Evolutionary conservation across 2,888 invertebrate species (phyloP).

Genomic region (Epirrhoe tristata): DNA sequence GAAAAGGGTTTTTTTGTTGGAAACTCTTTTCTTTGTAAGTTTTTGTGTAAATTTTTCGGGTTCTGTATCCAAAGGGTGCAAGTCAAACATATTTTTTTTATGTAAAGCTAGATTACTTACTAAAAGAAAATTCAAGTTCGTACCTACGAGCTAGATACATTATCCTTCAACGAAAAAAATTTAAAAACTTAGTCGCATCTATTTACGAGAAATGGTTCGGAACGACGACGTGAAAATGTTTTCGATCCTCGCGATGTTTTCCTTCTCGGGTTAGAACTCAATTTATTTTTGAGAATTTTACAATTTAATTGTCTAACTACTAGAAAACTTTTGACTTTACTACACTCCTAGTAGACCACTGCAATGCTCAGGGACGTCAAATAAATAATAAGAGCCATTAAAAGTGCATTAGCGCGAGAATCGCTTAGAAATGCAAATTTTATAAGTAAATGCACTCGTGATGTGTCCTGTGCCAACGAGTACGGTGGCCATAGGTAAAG

Average conservation of each 20-base stretch:
- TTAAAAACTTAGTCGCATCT: no score
- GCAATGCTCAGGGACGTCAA: constrained; percentile 17
- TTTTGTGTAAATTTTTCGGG: not conserved
- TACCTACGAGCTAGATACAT: no score
- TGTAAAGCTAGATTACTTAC: no score
- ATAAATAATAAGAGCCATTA: constrained; percentile 56
- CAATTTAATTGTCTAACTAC: not conserved
- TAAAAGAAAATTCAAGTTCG: no score
- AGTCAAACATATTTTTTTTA: no score
- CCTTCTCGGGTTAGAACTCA: no score
- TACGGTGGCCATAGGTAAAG: constrained; percentile 4
- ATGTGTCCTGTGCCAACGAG: constrained; percentile 6
- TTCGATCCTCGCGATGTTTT: no score
- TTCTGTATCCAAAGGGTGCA: no score
- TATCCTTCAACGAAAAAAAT: no score
- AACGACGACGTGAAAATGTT: no score
- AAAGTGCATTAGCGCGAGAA: constrained; percentile 62
- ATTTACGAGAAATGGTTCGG: no score
- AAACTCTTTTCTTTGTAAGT: constrained; percentile 25
- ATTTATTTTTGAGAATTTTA: no score
- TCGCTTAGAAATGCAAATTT: constrained; percentile 66
- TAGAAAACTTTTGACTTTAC: not conserved
- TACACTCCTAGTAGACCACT: not conserved
- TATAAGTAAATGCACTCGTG: constrained; percentile 55
- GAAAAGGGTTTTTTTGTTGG: constrained; percentile 43